Evolutionary conservation across 2,113 vertebrate genomes (phyloP), one percentile per base, ranked within the genome.

Genomic region (Amazona vittata): DNA sequence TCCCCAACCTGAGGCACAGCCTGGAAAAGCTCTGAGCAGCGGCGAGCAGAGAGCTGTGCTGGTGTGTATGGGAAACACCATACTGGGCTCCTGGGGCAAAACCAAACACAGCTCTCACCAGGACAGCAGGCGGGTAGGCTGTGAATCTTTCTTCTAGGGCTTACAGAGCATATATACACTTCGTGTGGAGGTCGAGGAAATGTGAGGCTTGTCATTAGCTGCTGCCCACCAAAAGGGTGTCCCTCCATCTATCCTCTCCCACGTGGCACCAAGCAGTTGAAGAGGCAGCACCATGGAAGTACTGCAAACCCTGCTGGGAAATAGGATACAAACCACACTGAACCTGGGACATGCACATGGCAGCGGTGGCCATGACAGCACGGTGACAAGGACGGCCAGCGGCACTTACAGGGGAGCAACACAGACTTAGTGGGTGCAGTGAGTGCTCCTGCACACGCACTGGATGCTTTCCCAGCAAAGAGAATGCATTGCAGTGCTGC

Each of bases 41-140:
- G 12, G 2, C 2, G 35, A 52, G 33, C 2, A 1, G 6, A 13
- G 19, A 29, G 25, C 74, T n/a, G 39, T 8, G 25, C n/a, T 15
- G 41, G 41, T n/a, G 33, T 22, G 33, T n/a, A n/a, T 22, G 57
- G 18, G n/a, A 5, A 76, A n/a, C 12, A 20, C 2, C 24, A 3
- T 0, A 46, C 73, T 1, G 0, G 1, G 12, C 33, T 37, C 8
- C 35, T 1, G 4, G 24, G 18, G 0, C 1, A 29, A 60, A 69
- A 10, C 1, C 14, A 28, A 16, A 1, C 24, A 0, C 11, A 3
- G 0, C 69, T 39, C 33, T 52, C 71, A 28, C 2, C 0, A 4
- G 71, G 8, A 12, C 0, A 55, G 55, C 20, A 21, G 18, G 11
- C 10, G 25, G 22, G 12, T 16, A 22, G 47, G 47, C 28, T 46